phyloP scores from a whole-genome alignment of 2,113 vertebrate species.

The Barbus barbus region DNA sequence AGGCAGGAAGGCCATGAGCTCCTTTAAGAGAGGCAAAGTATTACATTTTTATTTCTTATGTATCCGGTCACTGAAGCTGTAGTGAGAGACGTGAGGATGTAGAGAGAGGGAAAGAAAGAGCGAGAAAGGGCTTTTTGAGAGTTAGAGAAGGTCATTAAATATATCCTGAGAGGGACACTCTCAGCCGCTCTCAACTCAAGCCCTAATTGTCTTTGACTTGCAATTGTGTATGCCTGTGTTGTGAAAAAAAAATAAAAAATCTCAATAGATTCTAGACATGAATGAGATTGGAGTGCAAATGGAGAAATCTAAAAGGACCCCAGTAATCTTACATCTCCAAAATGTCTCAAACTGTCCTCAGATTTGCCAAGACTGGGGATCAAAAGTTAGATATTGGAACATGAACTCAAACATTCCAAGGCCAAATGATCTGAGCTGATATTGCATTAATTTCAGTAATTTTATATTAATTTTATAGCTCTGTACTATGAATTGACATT shows the following conservation, averaged over 20 bases:
- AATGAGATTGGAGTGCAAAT: background rate
- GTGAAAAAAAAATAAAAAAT: background rate
- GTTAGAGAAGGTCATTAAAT: conserved; percentile 38
- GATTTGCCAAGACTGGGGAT: too few relatives aligned
- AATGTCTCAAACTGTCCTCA: too few relatives aligned
- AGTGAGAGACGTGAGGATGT: background rate
- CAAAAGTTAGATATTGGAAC: too few relatives aligned
- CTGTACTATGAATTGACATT: too few relatives aligned
- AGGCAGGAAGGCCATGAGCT: conserved; percentile 9
- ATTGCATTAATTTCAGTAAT: too few relatives aligned
- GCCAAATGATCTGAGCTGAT: too few relatives aligned
- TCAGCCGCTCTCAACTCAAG: conserved; percentile 18
- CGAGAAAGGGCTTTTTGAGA: conserved; percentile 22
- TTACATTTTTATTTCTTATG: conserved; percentile 41
- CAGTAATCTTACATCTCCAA: background rate
- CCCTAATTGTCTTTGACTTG: conserved; percentile 18
- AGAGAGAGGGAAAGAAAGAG: background rate
- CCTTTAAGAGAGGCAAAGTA: conserved; percentile 34
- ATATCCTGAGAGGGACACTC: conserved; percentile 7
- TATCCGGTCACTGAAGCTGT: conserved; percentile 11
- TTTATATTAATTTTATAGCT: too few relatives aligned
- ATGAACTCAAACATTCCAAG: too few relatives aligned
- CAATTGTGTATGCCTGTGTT: background rate
- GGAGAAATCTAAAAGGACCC: background rate
- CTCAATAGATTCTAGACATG: background rate